Base-by-base conservation (phyloP, 1,140 invertebrate genomes). In the Leptopilina boulardi region DNA sequence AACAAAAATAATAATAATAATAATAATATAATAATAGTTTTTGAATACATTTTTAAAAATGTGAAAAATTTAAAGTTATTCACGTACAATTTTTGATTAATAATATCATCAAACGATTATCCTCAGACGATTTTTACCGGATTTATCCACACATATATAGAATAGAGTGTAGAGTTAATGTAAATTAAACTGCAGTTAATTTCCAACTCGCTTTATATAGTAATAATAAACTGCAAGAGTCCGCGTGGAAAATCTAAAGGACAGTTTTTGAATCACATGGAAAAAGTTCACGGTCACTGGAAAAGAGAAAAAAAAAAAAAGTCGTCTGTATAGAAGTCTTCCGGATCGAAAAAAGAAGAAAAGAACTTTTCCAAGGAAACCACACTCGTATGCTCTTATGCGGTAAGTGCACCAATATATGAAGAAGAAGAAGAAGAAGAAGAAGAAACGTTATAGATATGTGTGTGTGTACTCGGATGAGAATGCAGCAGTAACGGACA, bases 401-500 rank as follows among this genome's bases (percentile, higher is more conserved):
- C 26, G 21, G 59, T 66, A 66, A 66, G 59, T 66, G 3, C 59
- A 66, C 26, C 59, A 66, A 59, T 59, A 59, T 23, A 59, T 26
- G 23, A 23, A 26, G 23, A 44, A 51, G 15, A 47, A n/a, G 44
- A 47, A 47, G 30, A 34, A 34, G 30, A 34, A 34, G 30, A 42
- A 47, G 15, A 47, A 47, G 47, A 51, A 51, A 51, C 47, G n/a
- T 51, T 18, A 18, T 3, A 66, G 15, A 6, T 6, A 30, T 66
- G 21, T 30, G 30, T 30, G 30, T 66, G 30, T 34, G 23, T 30
- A n/a, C 59, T 30, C 8, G 59, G 30, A 23, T 66, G 59, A 13
- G 23, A 66, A 66, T 66, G 59, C 59, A 66, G 26, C n/a, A 71
- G 81, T 76, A 78, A 83, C 76, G 47, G 76, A 76, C 79, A 77